Percentiles rank a stretch among this genome's conserved stretches.
Evolutionary conservation across 2,113 vertebrate genomes (phyloP).

Genomic region (Lycocorax pyrrhopterus): DNA sequence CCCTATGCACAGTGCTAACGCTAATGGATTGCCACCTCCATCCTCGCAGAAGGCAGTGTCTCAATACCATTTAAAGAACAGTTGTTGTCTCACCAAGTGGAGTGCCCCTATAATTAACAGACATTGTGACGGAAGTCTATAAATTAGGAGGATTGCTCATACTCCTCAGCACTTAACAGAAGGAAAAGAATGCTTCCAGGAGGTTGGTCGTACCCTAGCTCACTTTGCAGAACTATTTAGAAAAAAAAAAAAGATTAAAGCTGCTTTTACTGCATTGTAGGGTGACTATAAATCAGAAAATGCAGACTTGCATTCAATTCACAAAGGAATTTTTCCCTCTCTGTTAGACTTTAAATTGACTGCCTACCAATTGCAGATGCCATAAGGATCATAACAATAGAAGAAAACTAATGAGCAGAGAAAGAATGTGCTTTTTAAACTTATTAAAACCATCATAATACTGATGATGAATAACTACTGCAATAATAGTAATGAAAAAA

Average conservation of each 20-base stretch:
- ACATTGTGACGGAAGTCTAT: background rate
- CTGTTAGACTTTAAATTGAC: background rate
- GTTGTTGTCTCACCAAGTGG: rapidly evolving
- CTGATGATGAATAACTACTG: background rate
- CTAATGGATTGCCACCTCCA: background rate
- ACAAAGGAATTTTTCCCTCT: background rate
- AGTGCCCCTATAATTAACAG: background rate
- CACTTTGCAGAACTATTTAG: background rate
- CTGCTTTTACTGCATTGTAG: background rate
- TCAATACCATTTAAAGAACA: background rate
- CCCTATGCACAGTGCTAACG: rapidly evolving
- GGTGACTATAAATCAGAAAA: background rate
- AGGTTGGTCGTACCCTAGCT: background rate
- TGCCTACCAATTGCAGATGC: background rate
- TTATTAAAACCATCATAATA: background rate
- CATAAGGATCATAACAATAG: background rate
- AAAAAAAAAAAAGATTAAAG: background rate
- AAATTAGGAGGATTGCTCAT: background rate
- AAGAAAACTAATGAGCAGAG: background rate
- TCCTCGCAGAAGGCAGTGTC: background rate
- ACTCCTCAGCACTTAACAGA: background rate
- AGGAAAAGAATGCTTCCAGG: background rate
- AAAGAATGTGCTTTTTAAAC: conserved; percentile 5
- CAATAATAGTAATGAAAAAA: background rate
- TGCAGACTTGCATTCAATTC: background rate